Conservation (phyloP, 2,888 invertebrate species). For the Blomia tropicalis region DNA sequence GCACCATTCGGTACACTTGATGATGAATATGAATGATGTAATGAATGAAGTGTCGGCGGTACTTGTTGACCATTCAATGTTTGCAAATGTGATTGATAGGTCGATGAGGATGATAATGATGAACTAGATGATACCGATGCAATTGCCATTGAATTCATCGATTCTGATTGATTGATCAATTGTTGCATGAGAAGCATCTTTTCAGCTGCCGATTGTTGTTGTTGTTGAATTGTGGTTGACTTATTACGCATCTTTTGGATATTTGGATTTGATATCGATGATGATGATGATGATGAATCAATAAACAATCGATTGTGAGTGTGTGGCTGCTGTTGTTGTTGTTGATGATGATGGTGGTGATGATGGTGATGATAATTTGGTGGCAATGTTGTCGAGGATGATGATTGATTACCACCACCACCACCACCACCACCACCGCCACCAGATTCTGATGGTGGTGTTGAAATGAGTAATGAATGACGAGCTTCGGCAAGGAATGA, state of each 20-base stretch:
- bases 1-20: neutral
- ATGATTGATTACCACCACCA: neutral
- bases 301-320: neutral
- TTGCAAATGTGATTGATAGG: neutral
- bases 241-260: neutral
- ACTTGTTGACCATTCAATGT: neutral
- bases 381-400: neutral
- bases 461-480: neutral
- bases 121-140: neutral
- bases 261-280: neutral
- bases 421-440: no score
- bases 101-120: neutral
- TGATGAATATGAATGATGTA: conserved; percentile 3
- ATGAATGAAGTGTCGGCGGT: neutral
- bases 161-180: neutral
- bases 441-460: neutral
- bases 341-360: neutral
- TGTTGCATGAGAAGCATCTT: no score
- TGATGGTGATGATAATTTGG: no score
- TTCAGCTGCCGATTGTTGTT: neutral
- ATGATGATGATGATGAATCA: neutral
- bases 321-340: no score
- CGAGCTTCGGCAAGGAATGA: neutral
- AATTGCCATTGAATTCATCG: no score
- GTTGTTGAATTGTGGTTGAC: neutral